These are phyloP conservation scores for Phocides pigmalion DNA, from an alignment of 1,140 invertebrate species.

Conservation along the genomic window DNA sequence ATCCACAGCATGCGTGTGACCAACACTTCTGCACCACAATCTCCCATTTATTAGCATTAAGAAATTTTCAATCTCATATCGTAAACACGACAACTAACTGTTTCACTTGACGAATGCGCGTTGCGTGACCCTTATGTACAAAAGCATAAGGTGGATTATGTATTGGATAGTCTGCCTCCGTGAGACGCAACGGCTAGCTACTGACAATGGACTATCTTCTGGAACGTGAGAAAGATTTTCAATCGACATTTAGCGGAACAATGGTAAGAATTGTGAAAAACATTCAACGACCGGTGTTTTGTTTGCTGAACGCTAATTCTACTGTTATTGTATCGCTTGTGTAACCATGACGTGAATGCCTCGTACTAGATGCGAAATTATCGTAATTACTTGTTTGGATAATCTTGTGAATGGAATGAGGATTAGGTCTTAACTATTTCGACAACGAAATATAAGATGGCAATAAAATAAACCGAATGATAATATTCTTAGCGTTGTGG, in stretches of 20 bases:
- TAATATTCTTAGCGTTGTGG: no score
- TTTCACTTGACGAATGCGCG: not conserved
- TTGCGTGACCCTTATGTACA: not conserved
- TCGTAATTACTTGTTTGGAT: conserved; percentile 14
- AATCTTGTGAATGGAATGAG: no score
- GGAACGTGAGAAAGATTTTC: conserved; percentile 64
- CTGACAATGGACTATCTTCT: conserved; percentile 55
- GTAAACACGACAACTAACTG: conserved; percentile 18
- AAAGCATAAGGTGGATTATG: conserved; percentile 1
- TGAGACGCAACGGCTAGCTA: conserved; percentile 25
- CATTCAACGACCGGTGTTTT: conserved; percentile 53
- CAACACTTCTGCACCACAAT: conserved; percentile 3
- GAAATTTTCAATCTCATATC: conserved; percentile 30
- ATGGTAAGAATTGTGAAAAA: conserved; percentile 62
- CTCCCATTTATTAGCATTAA: conserved; percentile 30
- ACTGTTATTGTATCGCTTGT: conserved; percentile 49
- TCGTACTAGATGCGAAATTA: conserved; percentile 24
- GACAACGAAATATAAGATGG: no score
- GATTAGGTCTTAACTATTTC: not conserved
- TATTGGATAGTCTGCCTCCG: not conserved
- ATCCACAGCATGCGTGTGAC: conserved; percentile 21
- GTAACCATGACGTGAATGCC: conserved; percentile 35
- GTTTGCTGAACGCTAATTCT: conserved; percentile 51
- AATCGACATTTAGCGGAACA: conserved; percentile 56
- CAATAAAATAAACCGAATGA: no score